Percentiles rank a stretch among this genome's conserved stretches.
Evolutionary conservation across 1,140 invertebrate species (phyloP).

Genomic region (Liolophura sinensis): DNA sequence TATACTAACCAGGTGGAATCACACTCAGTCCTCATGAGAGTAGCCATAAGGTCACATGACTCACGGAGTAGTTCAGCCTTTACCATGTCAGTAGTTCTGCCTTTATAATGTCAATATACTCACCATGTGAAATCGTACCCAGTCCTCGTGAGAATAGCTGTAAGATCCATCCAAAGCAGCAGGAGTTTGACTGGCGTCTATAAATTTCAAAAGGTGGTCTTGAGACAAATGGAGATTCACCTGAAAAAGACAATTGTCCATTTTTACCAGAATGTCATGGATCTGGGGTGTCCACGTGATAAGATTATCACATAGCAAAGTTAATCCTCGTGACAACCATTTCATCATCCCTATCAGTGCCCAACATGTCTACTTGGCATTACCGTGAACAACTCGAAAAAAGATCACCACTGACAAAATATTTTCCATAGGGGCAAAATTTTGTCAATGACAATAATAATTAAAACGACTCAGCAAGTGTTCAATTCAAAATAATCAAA

Average conservation of each 20-base stretch:
- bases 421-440: neutral
- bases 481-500: no score
- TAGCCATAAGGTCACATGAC: no score
- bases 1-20: no score
- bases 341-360: neutral
- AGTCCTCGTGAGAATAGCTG: constrained; percentile 47
- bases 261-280: neutral
- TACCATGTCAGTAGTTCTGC: neutral
- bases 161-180: constrained; percentile 41
- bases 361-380: no score
- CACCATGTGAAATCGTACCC: constrained; percentile 53
- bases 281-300: neutral
- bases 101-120: constrained; percentile 6
- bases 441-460: neutral
- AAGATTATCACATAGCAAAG: no score
- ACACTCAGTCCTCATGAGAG: no score
- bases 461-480: no score
- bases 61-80: neutral
- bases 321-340: neutral
- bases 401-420: neutral
- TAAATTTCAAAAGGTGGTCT: constrained; percentile 35
- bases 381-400: neutral
- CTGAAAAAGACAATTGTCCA: constrained; percentile 25
- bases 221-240: constrained; percentile 33
- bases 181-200: constrained; percentile 41